Base-by-base conservation (phyloP, 2,888 invertebrate species). In the Folsomia candida region DNA sequence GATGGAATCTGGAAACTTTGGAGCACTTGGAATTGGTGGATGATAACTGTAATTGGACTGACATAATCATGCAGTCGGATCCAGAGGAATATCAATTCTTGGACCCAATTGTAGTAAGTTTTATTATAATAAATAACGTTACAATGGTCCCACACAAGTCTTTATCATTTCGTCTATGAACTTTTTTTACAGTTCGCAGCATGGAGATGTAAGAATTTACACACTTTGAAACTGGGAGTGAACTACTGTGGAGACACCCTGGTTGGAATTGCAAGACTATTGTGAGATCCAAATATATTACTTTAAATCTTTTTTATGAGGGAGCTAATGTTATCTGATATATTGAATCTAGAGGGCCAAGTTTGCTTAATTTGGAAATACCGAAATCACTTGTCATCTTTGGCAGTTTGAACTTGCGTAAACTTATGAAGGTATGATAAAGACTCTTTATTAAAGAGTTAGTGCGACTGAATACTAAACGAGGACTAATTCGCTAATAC, bases 191-290 rank as follows among this genome's bases (percentile, higher is more conserved):
- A 62, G 62, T 79, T 70, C 61, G 79, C 79, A 28, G 76, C 79
- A 6, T 79, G 79, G 79, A 72, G 76, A 54, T 77, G 78, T 57
- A 61, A 65, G 22, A 76, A 75, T 54, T 73, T 79, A 18, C 71
- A 66, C 22, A 76, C 76, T 6, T 76, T 79, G 47, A 79, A 78
- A 72, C 78, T 79, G 60, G 79, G 74, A 57, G 74, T 75, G 81
- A 86, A 87, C 77, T 87, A 89, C 81, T 85, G 84, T 75, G 87
- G 86, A 71, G 86, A 88, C 76, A 87, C 89, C 83, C 82, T 89
- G 67, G 84, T 89, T 29, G 89, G 89, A 25, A 88, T 90, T 65
- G 87, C 88, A 51, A 85, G 89, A 75, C 84, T 90, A 47, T n/a
- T n/a, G n/a, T n/a, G n/a, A n/a, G n/a, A n/a, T n/a, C n/a, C n/a